phyloP scores from a whole-genome alignment of 2,888 invertebrate genomes.

The Eilema sororculum region DNA sequence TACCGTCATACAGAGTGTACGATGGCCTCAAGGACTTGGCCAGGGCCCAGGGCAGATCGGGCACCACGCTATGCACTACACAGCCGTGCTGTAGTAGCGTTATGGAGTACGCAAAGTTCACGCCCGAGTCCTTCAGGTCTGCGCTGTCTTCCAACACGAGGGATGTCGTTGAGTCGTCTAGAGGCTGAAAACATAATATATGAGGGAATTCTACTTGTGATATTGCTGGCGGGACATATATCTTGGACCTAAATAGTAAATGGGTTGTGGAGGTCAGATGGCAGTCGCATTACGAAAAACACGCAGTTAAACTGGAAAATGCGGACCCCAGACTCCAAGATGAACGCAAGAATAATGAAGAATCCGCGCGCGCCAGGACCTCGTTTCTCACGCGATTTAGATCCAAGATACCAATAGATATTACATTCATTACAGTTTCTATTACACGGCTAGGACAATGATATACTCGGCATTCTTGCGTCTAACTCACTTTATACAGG shows the following conservation, averaged over 20 bases:
- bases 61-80: constrained; percentile 93
- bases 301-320: too few relatives aligned
- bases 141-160: constrained; percentile 83
- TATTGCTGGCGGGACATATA: too few relatives aligned
- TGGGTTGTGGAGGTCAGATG: too few relatives aligned
- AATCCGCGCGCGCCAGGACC: too few relatives aligned
- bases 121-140: constrained; percentile 88
- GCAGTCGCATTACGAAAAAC: too few relatives aligned
- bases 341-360: too few relatives aligned
- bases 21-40: constrained; percentile 92
- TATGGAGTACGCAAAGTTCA: constrained; percentile 95
- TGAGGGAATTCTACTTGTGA: not conserved
- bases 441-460: too few relatives aligned
- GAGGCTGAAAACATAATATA: constrained; percentile 71
- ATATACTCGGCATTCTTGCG: not conserved
- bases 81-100: constrained; percentile 94
- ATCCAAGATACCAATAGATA: too few relatives aligned
- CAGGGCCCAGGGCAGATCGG: constrained; percentile 92
- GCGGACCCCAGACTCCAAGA: too few relatives aligned
- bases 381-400: too few relatives aligned
- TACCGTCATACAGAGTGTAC: constrained; percentile 90
- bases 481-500: constrained; percentile 89
- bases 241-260: too few relatives aligned
- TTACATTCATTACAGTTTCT: too few relatives aligned
- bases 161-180: constrained; percentile 86